These are phyloP conservation scores for Lacanobia wlatinum DNA, from an alignment of 2,888 invertebrate species.

Conservation along the genomic window DNA sequence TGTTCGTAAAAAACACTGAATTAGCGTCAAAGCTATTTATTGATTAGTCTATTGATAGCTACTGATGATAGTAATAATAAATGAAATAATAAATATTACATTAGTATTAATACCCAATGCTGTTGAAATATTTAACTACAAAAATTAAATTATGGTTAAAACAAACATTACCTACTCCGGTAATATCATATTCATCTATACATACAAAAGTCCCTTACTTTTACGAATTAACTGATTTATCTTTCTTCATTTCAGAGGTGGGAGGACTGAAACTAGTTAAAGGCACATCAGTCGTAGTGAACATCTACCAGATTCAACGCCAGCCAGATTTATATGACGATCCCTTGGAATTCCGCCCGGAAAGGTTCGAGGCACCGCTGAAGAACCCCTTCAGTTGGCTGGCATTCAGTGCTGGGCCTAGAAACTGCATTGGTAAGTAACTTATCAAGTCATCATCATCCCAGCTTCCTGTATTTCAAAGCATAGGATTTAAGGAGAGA, in stretches of 20 bases:
- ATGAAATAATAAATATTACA: no score
- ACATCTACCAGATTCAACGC: constrained; percentile 86
- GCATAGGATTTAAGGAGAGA: no score
- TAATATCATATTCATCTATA: no score
- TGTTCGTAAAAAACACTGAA: not conserved
- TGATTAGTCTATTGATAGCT: no score
- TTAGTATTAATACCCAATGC: not conserved
- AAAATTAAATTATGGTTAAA: not conserved
- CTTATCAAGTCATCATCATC: not conserved
- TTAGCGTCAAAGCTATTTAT: no score
- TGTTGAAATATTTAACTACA: not conserved
- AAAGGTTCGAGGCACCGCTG: constrained; percentile 84
- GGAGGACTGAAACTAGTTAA: constrained; percentile 71
- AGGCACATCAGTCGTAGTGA: constrained; percentile 80
- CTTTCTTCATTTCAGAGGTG: constrained; percentile 63
- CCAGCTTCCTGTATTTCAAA: not conserved
- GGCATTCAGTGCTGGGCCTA: constrained; percentile 92
- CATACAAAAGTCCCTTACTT: no score
- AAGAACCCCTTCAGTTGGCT: constrained; percentile 87
- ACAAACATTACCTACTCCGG: no score
- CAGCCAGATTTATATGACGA: constrained; percentile 88
- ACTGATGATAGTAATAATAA: no score
- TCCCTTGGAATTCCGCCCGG: constrained; percentile 88
- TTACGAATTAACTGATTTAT: not conserved
- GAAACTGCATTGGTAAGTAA: constrained; percentile 82